A percentile compares a stretch with the other conserved stretches of the same genome.
Conservation (phyloP, 2,113 vertebrate species). For the human (Homo sapiens) region GRCh38 chrX:126697001-126697500, state of each 20-base stretch:
- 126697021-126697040: not conserved
- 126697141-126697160: not conserved
- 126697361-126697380: not conserved
- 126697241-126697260: not conserved
- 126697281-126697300: not conserved
- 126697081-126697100: not conserved
- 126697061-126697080: not conserved
- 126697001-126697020: not conserved
- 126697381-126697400: not conserved
- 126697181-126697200: rapidly evolving
- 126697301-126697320: not conserved
- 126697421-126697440: not conserved
- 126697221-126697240: not conserved
- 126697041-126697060: not conserved
- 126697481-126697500: not conserved
- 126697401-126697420: not conserved
- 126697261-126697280: not conserved
- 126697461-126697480: not conserved
- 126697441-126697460: not conserved
- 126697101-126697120: not conserved
- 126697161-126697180: too few relatives aligned
- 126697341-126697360: not conserved
- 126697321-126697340: not conserved
- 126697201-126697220: not conserved
- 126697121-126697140: not conserved